Evolutionary conservation across 2,888 invertebrate species (phyloP), one percentile per base, ranked within the genome.

Genomic region (Amphimallon solstitiale): DNA sequence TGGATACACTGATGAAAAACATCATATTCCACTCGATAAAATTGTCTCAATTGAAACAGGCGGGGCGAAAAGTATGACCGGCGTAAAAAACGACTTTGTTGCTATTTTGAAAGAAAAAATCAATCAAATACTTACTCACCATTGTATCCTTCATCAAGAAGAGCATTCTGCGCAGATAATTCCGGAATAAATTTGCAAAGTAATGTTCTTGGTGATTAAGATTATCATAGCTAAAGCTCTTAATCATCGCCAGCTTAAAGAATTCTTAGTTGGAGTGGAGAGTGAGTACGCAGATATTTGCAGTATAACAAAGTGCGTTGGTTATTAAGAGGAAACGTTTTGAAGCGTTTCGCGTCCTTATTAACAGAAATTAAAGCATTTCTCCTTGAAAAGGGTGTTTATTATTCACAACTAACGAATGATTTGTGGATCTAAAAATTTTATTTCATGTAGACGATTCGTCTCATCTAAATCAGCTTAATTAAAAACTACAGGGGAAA

Each of bases 391-490:
- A 75, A 73, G 66, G 73, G 71, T 52, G 68, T 75, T 77, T 67
- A 73, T 68, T 73, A 76, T 73, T 71, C 73, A 66, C 71, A 76
- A 76, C 62, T 77, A 71, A 71, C 69, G 60, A 68, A 76, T 68
- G 70, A 73, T 69, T 67, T 72, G 66, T 74, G 72, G 73, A 70
- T 73, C 64, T 73, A 75, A 76, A 76, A 74, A 40, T 73, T 73
- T 70, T 71, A 77, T 71, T 76, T 77, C 71, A 75, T 74, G 74
- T 75, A 69, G 73, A 74, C 68, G 68, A 74, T 69, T 75, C 73
- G 66, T 66, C 70, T 68, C 70, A 77, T 71, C 71, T 77, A 75
- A 76, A 76, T 75, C 68, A 77, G 70, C 71, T 77, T 75, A 76
- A 76, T 75, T 71, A 62, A 69, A 74, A 75, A 75, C 72, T 78